Evolutionary conservation across 2,113 vertebrate genomes (phyloP).

Genomic region (Festucalex cinctus): DNA sequence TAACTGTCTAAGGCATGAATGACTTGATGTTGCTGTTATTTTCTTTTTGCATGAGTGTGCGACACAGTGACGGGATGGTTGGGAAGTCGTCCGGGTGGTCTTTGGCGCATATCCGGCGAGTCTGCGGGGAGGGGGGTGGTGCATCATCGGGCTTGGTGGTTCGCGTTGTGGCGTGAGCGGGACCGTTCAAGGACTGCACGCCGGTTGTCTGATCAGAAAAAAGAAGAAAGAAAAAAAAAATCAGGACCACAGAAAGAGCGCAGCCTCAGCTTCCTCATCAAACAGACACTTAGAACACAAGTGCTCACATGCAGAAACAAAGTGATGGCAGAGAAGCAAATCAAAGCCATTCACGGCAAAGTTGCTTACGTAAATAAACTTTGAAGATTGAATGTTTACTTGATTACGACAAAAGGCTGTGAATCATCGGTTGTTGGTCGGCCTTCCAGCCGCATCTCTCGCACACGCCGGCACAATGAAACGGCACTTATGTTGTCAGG

Average conservation of each 20-base stretch:
- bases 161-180: slow-evolving; percentile 89
- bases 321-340: slow-evolving; percentile 21
- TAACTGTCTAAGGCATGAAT: background rate
- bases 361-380: slow-evolving; percentile 31
- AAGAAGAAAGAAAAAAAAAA: slow-evolving; percentile 8
- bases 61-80: slow-evolving; percentile 42
- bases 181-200: slow-evolving; percentile 90
- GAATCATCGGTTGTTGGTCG: background rate
- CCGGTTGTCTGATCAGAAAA: slow-evolving; percentile 81
- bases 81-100: slow-evolving; percentile 56
- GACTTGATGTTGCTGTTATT: background rate
- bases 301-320: background rate
- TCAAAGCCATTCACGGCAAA: background rate
- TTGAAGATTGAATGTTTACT: slow-evolving; percentile 18
- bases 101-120: slow-evolving; percentile 71
- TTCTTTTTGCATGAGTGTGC: slow-evolving; percentile 12
- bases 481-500: background rate
- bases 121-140: too few species aligned
- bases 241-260: background rate
- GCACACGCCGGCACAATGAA: background rate
- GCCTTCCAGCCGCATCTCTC: background rate
- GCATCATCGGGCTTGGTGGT: slow-evolving; percentile 79
- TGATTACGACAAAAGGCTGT: background rate
- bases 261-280: background rate
- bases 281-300: background rate